Conservation (phyloP, 1,140 invertebrate species). For the Caenorhabditis elegans region DNA sequence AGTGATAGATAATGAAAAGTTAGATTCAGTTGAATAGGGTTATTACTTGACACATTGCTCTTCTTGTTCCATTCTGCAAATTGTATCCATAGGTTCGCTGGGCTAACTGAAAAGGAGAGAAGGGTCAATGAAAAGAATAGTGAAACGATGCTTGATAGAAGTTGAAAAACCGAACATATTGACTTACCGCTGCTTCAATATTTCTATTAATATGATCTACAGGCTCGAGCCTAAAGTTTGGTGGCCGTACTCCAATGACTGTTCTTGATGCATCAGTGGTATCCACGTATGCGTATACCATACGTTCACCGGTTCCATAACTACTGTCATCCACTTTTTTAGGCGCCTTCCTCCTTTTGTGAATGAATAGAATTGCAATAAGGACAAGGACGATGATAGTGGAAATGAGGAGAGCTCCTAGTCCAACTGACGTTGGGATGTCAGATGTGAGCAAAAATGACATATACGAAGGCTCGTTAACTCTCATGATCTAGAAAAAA, state of each 20-base stretch:
- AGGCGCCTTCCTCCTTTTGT: neutral
- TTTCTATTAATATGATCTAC: neutral
- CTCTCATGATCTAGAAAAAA: neutral
- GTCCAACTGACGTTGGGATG: neutral
- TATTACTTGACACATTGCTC: conserved; percentile 24
- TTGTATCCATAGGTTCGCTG: conserved; percentile 17
- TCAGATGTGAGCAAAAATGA: neutral
- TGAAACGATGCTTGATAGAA: neutral
- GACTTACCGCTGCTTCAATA: neutral
- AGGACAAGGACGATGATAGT: too few relatives aligned
- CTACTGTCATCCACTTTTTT: neutral
- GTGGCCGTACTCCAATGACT: neutral
- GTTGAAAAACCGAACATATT: neutral
- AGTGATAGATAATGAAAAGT: neutral
- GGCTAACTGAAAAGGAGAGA: conserved; percentile 8
- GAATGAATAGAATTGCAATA: neutral
- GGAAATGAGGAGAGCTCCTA: neutral
- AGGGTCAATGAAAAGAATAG: neutral
- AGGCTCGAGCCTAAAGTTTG: neutral
- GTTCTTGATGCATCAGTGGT: neutral
- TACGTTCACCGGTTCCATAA: neutral
- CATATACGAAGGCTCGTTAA: neutral
- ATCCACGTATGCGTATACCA: conserved; percentile 5
- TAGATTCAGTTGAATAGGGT: neutral
- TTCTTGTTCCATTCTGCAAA: neutral